These are phyloP conservation scores for Folsomia candida DNA, from an alignment of 2,888 invertebrate genomes.

Conservation along the genomic window DNA sequence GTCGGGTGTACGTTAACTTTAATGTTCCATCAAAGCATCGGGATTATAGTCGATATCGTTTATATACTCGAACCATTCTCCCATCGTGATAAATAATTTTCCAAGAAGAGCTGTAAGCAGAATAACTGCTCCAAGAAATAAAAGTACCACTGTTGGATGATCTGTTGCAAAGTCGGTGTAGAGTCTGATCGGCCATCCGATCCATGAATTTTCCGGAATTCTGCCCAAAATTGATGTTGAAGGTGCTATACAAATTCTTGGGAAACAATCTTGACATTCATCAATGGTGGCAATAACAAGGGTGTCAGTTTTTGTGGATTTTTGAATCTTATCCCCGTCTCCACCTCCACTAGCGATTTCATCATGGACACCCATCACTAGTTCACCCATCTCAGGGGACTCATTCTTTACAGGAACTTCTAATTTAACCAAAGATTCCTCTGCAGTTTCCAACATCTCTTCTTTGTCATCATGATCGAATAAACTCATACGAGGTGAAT, in stretches of 20 bases:
- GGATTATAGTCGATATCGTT: background rate
- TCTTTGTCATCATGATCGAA: too few species aligned
- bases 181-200: constrained; percentile 18
- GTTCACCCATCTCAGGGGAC: background rate
- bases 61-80: background rate
- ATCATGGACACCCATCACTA: background rate
- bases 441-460: background rate
- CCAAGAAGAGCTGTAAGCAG: constrained; percentile 22
- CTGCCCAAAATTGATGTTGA: background rate
- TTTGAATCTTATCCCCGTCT: background rate
- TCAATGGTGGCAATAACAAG: too few species aligned
- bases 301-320: background rate
- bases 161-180: constrained; percentile 9
- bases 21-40: background rate
- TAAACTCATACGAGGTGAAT: too few species aligned
- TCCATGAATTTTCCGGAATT: constrained; percentile 26
- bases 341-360: background rate
- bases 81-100: constrained; percentile 15
- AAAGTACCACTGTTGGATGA: constrained; percentile 8
- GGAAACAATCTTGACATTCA: background rate
- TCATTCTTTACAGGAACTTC: too few species aligned
- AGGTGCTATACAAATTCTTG: background rate
- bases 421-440: too few species aligned
- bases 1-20: too few species aligned
- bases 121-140: constrained; percentile 14